Evolutionary conservation across 2,888 invertebrate genomes (phyloP).

Genomic region (Dryobotodes eremita): DNA sequence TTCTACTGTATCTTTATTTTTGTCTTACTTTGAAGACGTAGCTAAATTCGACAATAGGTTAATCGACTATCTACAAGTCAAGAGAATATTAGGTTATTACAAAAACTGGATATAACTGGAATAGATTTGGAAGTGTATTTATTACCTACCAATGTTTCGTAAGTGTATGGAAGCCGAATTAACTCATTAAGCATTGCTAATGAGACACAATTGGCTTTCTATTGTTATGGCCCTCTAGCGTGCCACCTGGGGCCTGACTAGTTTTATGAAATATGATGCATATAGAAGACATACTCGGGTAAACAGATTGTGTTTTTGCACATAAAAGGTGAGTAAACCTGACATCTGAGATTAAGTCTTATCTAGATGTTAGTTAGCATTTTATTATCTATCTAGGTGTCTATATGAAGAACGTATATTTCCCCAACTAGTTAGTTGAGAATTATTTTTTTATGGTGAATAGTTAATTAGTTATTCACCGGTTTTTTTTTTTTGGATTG

Average conservation of each 20-base stretch:
- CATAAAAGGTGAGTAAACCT: neutral
- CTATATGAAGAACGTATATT: neutral
- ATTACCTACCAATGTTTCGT: neutral
- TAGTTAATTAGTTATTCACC: too few relatives aligned
- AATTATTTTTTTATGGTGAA: too few relatives aligned
- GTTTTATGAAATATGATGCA: neutral
- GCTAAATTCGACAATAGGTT: neutral
- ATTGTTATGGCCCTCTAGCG: too few relatives aligned
- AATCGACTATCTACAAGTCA: neutral
- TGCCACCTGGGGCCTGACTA: too few relatives aligned
- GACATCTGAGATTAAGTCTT: neutral
- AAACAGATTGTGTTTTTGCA: neutral
- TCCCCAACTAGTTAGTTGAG: neutral
- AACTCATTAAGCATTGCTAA: too few relatives aligned
- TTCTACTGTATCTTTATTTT: too few relatives aligned
- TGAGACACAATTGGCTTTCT: too few relatives aligned
- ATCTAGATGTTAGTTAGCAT: neutral
- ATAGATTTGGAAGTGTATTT: neutral
- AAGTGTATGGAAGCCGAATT: neutral
- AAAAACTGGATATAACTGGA: neutral
- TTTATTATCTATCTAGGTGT: neutral
- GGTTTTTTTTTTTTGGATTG: too few relatives aligned
- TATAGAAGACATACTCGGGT: neutral
- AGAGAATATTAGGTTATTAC: neutral
- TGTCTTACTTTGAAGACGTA: neutral